Evolutionary conservation across 1,140 invertebrate genomes (phyloP).

Genomic region (Panagrolaimus sp.): DNA sequence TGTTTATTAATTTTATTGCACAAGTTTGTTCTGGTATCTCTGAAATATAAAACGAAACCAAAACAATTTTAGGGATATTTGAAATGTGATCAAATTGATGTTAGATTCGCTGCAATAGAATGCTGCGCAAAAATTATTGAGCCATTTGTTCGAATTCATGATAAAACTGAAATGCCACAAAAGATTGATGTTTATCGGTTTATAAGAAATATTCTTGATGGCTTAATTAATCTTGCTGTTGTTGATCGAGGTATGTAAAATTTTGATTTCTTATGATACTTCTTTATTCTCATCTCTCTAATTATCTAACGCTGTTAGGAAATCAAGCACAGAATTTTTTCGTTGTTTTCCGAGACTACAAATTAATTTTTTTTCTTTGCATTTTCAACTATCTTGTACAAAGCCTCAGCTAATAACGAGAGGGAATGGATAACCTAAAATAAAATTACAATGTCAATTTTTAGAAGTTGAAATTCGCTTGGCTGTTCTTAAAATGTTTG

Average conservation of each 20-base stretch:
- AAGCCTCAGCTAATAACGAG: too few species aligned
- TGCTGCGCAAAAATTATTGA: constrained; percentile 82
- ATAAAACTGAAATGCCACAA: constrained; percentile 42
- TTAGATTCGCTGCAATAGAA: constrained; percentile 84
- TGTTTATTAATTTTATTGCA: constrained; percentile 54
- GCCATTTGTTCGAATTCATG: constrained; percentile 67
- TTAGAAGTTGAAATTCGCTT: constrained; percentile 83
- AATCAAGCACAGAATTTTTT: too few species aligned
- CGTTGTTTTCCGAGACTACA: too few species aligned
- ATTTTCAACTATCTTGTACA: too few species aligned
- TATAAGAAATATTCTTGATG: constrained; percentile 69
- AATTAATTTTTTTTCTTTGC: too few species aligned
- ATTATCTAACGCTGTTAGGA: too few species aligned
- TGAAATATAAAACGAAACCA: not conserved
- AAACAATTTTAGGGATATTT: constrained; percentile 69
- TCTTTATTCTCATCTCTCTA: too few species aligned
- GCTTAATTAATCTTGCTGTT: constrained; percentile 84
- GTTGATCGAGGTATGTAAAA: constrained; percentile 75
- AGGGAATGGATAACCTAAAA: too few species aligned
- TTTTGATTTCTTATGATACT: constrained; percentile 22
- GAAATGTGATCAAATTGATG: constrained; percentile 79
- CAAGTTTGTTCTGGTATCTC: constrained; percentile 37
- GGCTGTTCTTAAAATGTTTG: constrained; percentile 79
- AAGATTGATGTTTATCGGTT: constrained; percentile 51
- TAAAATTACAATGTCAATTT: constrained; percentile 32